Evolutionary conservation across 2,113 vertebrate genomes (phyloP).

Genomic region (Polypterus senegalus): DNA sequence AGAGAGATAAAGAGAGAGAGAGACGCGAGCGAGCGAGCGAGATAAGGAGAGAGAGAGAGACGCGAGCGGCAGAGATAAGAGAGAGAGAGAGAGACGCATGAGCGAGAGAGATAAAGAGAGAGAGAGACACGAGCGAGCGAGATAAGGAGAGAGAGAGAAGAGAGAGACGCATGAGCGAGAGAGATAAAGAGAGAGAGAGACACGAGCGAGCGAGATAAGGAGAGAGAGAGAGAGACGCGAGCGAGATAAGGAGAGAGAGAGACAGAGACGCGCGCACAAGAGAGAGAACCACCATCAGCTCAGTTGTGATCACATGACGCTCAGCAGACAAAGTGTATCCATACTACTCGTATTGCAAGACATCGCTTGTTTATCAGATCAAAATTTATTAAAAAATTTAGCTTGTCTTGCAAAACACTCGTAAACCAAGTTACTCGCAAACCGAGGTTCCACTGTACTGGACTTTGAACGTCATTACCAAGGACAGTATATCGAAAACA

Average conservation of each 20-base stretch:
- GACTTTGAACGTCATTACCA: too few relatives aligned
- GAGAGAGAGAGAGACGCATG: too few relatives aligned
- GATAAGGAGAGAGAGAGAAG: not conserved
- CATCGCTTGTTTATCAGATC: too few relatives aligned
- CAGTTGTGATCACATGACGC: too few relatives aligned
- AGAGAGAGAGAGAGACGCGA: not conserved
- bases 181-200: not conserved
- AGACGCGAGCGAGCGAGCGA: not conserved
- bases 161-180: not conserved
- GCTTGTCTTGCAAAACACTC: too few relatives aligned
- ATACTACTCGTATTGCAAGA: too few relatives aligned
- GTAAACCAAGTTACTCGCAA: too few relatives aligned
- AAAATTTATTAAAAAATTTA: too few relatives aligned
- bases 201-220: not conserved
- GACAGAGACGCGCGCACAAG: not conserved
- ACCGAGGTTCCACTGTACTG: too few relatives aligned
- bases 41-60: not conserved
- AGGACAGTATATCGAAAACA: too few relatives aligned
- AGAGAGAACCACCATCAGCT: too few relatives aligned
- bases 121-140: not conserved
- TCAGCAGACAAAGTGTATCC: too few relatives aligned
- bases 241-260: not conserved
- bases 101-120: not conserved
- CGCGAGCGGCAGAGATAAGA: not conserved
- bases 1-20: constrained; percentile 2